These are phyloP conservation scores for Schizopygopsis pylzovi DNA, from an alignment of 2,797 vertebrate species.

Conservation along the genomic window DNA sequence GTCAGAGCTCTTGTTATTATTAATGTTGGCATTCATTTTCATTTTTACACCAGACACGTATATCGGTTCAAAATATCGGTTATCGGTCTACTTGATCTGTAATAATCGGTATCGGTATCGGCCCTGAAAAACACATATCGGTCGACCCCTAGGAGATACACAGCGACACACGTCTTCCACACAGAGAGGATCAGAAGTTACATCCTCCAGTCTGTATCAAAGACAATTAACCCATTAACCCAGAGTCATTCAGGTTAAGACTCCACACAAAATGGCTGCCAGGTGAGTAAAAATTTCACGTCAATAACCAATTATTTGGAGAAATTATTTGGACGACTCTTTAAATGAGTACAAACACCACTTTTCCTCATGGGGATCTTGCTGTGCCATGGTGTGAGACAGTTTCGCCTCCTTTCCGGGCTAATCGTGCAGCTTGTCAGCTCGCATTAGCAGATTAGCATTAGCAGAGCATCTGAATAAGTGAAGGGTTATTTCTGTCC, in stretches of 20 bases:
- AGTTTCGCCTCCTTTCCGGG: conserved; percentile 33
- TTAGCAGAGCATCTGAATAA: conserved; percentile 29
- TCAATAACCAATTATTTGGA: not conserved
- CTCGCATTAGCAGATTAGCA: conserved; percentile 63
- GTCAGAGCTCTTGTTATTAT: no score
- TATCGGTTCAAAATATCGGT: no score
- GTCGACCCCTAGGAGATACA: no score
- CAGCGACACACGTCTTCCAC: not conserved
- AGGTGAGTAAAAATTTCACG: not conserved
- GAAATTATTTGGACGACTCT: not conserved
- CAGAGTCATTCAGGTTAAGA: conserved; percentile 27
- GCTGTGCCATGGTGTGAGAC: not conserved
- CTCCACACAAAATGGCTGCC: conserved; percentile 6
- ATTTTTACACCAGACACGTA: no score
- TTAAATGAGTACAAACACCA: no score
- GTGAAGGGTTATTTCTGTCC: conserved; percentile 56
- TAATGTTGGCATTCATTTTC: no score
- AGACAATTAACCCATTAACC: conserved; percentile 32
- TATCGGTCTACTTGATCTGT: no score
- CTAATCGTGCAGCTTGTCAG: conserved; percentile 60
- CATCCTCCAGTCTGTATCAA: not conserved
- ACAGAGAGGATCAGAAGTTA: conserved; percentile 2
- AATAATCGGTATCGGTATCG: no score
- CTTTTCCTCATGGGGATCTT: not conserved
- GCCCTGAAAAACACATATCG: no score